Evolutionary conservation across 92 coral and sea anemone genomes (phyloP), one percentile per base, ranked within the genome.

Genomic region (Metridium senile): DNA sequence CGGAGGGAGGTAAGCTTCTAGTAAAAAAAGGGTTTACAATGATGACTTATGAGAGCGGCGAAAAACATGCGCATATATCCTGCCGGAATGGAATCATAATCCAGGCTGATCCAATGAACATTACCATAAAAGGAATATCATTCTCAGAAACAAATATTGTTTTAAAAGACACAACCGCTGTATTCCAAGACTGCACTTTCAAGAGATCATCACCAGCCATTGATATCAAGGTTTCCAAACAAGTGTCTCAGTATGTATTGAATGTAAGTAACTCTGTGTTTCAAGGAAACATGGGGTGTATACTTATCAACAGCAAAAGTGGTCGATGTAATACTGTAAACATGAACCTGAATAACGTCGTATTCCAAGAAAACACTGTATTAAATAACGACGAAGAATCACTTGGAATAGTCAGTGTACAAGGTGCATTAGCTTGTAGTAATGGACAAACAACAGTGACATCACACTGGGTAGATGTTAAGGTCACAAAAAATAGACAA

Each of bases 151-250:
- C 80, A 22, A 30, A 7, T 58, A 17, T 75, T 18, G 9, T 11
- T 62, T 51, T 62, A 33, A 29, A 28, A 45, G 54, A 75, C 22
- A 51, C 66, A 26, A 26, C 28, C 47, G 71, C 71, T 27, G 53
- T 23, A n/a, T 58, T 75, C 66, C 26, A 64, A 13, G 51, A 59
- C 63, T 75, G 80, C 51, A 26, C 21, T 1, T 75, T 75, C 45
- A 33, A 39, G 80, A 62, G 43, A 28, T 62, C 80, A 27, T 63
- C 80, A 18, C 70, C 78, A 73, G 52, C 78, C 2, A 31, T 73
- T 22, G 35, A 58, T 21, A 33, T 73, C 7, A 58, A 29, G 49
- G 51, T 49, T 16, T 58, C 68, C 8, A 58, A 20, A 11, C 33
- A 32, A 11, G 47, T 71, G 1, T 29, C 33, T 9, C 6, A 31